These are phyloP conservation scores for Homarus americanus DNA, from an alignment of 1,140 invertebrate species.

Conservation along the genomic window DNA sequence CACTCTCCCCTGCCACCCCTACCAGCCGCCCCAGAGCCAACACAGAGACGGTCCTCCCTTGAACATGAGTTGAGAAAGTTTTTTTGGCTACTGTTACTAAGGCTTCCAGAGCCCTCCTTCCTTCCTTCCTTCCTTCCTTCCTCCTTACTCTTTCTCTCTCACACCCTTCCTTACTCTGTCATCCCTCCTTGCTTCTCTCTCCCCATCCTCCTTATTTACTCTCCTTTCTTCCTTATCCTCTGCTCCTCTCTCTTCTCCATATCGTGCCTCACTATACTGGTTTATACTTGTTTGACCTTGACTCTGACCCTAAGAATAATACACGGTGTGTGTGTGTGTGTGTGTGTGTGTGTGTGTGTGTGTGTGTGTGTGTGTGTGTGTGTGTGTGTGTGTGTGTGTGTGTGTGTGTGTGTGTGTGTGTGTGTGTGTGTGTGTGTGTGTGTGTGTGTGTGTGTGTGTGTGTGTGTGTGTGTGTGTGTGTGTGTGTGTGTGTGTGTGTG, in stretches of 20 bases:
- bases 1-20: not conserved
- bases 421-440: no score
- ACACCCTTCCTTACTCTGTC: not conserved
- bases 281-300: no score
- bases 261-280: no score
- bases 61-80: constrained; percentile 61
- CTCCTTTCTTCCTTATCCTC: not conserved
- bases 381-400: no score
- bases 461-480: no score
- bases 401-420: no score
- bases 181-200: constrained; percentile 19
- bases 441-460: no score
- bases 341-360: no score
- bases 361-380: no score
- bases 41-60: constrained; percentile 35
- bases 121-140: not conserved
- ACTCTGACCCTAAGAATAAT: no score
- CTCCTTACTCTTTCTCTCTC: constrained; percentile 34
- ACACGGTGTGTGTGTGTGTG: no score
- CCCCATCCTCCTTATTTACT: constrained; percentile 11
- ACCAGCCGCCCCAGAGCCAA: not conserved
- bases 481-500: no score
- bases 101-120: constrained; percentile 20
- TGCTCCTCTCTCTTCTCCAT: not conserved
- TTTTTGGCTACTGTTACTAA: constrained; percentile 58